These are phyloP conservation scores for Eristalinus aeneus DNA, from an alignment of 2,888 invertebrate species.

Conservation along the genomic window DNA sequence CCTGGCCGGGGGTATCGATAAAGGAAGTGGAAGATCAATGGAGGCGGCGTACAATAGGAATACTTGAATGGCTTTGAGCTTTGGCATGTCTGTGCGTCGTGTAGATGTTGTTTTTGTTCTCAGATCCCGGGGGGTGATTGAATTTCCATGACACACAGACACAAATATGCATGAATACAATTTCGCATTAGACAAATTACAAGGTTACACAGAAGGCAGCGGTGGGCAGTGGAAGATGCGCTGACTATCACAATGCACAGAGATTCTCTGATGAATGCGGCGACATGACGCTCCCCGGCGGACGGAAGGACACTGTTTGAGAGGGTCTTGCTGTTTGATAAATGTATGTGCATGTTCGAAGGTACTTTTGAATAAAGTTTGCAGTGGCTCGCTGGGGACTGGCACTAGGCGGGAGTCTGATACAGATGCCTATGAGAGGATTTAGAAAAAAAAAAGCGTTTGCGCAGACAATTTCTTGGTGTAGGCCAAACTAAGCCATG, in stretches of 20 bases:
- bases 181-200: neutral
- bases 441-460: too few relatives aligned
- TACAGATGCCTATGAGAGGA: too few relatives aligned
- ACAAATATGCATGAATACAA: neutral
- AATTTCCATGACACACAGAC: neutral
- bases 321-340: neutral
- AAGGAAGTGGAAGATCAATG: constrained; percentile 42
- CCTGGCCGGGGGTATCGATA: constrained; percentile 4
- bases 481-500: too few relatives aligned
- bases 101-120: neutral
- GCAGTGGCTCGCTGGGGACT: neutral
- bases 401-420: too few relatives aligned
- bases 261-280: neutral
- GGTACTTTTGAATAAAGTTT: neutral
- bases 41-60: constrained; percentile 26
- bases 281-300: neutral
- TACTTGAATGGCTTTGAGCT: constrained; percentile 58
- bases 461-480: too few relatives aligned
- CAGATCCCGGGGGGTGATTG: neutral
- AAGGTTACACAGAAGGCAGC: neutral
- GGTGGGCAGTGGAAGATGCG: neutral
- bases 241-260: neutral
- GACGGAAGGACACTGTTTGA: neutral
- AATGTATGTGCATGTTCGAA: neutral
- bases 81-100: neutral